Conservation (phyloP, 2,113 vertebrate species). For the Oncorhynchus kisutch region DNA sequence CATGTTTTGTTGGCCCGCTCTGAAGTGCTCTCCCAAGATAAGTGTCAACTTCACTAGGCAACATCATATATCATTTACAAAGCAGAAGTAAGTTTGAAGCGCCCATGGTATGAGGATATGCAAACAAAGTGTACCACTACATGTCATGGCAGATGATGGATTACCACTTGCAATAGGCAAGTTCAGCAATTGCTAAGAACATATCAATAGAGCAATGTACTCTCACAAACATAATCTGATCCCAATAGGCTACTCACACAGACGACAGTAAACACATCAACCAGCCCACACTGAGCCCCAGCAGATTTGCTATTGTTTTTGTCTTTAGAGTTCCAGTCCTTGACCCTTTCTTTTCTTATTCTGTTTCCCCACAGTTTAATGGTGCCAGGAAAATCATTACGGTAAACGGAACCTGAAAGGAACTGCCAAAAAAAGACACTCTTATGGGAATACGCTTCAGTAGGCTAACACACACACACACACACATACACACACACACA, state of each 20-base stretch:
- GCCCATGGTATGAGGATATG: too few species aligned
- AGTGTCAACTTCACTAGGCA: too few species aligned
- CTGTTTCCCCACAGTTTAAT: background rate
- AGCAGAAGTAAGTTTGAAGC: too few species aligned
- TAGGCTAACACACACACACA: background rate
- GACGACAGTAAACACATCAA: background rate
- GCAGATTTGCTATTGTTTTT: background rate
- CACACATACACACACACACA: background rate
- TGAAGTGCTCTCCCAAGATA: slow-evolving; percentile 1
- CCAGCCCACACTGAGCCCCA: background rate
- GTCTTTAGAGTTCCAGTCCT: background rate
- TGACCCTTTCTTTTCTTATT: background rate
- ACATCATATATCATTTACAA: too few species aligned
- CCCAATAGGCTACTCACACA: background rate
- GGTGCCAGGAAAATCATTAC: background rate
- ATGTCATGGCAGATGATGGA: too few species aligned
- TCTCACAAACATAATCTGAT: too few species aligned
- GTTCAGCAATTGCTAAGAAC: too few species aligned
- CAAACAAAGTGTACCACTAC: too few species aligned
- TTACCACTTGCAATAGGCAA: too few species aligned
- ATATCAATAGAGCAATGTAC: too few species aligned
- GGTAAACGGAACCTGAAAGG: background rate
- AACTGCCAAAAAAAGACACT: background rate
- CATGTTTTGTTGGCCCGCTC: background rate
- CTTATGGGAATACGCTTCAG: background rate